Conservation (phyloP, 64 coral and sea anemone genomes). For the Stichodactyla helianthus region DNA sequence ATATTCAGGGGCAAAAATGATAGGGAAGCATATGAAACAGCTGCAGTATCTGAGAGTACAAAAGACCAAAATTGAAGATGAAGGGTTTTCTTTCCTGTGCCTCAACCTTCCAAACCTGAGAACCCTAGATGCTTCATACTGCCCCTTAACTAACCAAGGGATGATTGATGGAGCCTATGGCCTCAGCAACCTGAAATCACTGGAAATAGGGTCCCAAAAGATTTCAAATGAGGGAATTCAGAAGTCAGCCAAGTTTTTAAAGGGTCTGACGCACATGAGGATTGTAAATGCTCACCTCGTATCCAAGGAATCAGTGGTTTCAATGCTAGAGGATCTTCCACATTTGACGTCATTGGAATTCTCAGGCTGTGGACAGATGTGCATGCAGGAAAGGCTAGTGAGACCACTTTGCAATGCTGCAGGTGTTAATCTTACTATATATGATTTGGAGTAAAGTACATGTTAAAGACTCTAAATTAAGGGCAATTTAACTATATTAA, state of each 20-base stretch:
- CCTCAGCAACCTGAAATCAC: background rate
- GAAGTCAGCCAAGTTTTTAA: constrained; percentile 37
- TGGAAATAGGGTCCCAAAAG: background rate
- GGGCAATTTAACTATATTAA: too few species aligned
- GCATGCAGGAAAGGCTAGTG: background rate
- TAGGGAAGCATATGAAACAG: constrained; percentile 6
- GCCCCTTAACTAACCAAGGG: background rate
- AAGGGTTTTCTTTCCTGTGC: constrained; percentile 6
- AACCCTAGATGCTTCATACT: background rate
- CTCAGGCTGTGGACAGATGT: background rate
- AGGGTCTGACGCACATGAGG: constrained; percentile 69
- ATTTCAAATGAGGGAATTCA: background rate
- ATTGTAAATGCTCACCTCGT: background rate
- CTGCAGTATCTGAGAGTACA: background rate
- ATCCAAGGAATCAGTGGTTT: background rate
- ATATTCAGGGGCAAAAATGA: background rate
- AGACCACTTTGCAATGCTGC: background rate
- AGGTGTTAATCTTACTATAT: background rate
- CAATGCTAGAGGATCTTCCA: background rate
- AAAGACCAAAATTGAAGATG: constrained; percentile 11
- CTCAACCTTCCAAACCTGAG: background rate
- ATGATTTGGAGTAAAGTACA: background rate
- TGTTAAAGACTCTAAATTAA: too few species aligned
- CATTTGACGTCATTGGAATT: background rate
- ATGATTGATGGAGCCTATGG: background rate